A percentile compares a stretch with the other conserved stretches of the same genome.
Conservation (phyloP, 2,797 vertebrate genomes). For the Myripristis jacobus region DNA sequence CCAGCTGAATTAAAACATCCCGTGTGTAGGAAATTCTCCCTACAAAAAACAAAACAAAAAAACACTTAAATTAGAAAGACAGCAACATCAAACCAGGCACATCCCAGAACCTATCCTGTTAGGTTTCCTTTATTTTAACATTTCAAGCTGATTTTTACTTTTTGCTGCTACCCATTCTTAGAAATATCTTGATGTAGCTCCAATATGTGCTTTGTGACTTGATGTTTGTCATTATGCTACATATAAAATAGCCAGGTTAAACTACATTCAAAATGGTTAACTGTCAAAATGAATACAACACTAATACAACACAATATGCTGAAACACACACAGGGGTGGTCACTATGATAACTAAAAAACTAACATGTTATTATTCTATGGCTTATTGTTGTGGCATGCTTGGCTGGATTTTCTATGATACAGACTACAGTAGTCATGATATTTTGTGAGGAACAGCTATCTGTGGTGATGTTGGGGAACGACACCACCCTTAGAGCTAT, state of each 20-base stretch:
- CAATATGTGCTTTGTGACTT: background rate
- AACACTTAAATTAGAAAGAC: background rate
- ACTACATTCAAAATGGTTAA: background rate
- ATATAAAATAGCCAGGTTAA: too few species aligned
- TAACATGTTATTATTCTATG: background rate
- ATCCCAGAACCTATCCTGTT: background rate
- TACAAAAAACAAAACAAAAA: constrained; percentile 44
- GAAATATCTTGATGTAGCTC: background rate
- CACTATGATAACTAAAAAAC: background rate
- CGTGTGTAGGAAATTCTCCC: constrained; percentile 83
- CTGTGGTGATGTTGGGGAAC: too few species aligned
- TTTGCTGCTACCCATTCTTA: background rate
- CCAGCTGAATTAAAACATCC: constrained; percentile 82
- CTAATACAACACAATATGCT: background rate
- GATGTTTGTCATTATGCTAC: background rate
- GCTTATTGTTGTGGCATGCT: background rate
- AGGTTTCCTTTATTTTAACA: background rate
- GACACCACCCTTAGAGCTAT: too few species aligned
- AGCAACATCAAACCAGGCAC: constrained; percentile 8
- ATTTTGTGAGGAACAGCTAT: background rate
- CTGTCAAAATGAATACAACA: background rate
- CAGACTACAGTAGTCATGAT: background rate
- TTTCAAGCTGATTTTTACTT: background rate
- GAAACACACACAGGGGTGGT: background rate
- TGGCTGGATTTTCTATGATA: background rate